Evolutionary conservation across 1,140 invertebrate genomes (phyloP).

Genomic region (Drosophila tropicalis): DNA sequence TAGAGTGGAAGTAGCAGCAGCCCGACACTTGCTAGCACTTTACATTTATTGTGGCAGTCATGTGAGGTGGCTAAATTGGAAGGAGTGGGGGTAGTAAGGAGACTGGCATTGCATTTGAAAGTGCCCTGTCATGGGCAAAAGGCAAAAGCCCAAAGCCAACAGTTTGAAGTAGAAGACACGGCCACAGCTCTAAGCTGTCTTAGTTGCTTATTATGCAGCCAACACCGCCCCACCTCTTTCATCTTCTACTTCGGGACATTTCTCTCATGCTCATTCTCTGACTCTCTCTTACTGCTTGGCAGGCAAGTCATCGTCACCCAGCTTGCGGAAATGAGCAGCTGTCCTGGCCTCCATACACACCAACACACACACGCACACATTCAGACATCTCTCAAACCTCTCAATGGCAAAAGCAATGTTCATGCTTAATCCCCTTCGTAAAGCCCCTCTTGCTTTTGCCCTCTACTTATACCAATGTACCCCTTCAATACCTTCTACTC

Average conservation of each 20-base stretch:
- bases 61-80: conserved; percentile 17
- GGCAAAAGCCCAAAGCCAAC: conserved; percentile 37
- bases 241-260: not conserved
- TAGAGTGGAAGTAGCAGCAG: conserved; percentile 16
- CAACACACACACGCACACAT: not conserved
- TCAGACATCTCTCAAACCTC: not conserved
- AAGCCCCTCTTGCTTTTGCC: not conserved
- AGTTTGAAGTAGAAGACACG: conserved; percentile 43
- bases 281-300: conserved; percentile 31
- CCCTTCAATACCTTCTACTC: conserved; percentile 28
- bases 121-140: conserved; percentile 69
- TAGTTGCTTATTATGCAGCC: conserved; percentile 77
- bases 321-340: conserved; percentile 79
- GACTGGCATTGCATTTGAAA: conserved; percentile 60
- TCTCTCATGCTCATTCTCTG: not conserved
- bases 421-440: conserved; percentile 56
- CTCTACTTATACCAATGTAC: not conserved
- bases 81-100: conserved; percentile 12
- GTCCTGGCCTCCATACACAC: conserved; percentile 52
- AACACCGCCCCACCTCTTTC: not conserved
- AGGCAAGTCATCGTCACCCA: conserved; percentile 70
- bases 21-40: conserved; percentile 76
- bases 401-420: conserved; percentile 40
- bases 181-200: conserved; percentile 74
- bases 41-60: conserved; percentile 78